Percentiles rank a stretch among this genome's conserved stretches.
These are phyloP conservation scores for Tokudaia tokunoshimensis DNA, from an alignment of 2,797 vertebrate species.

Conservation along the genomic window DNA sequence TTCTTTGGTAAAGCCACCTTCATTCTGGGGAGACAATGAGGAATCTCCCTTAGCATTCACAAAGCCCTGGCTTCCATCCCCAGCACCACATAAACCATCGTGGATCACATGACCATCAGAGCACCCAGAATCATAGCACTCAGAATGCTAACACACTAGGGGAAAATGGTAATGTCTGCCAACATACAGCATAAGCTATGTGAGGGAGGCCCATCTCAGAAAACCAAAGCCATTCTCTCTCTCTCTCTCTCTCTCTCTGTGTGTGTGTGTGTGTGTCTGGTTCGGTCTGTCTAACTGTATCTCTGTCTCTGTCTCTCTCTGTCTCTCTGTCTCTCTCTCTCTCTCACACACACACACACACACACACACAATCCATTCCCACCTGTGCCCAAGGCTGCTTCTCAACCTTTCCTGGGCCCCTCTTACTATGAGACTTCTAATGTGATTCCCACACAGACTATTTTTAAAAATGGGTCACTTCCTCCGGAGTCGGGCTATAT, in stretches of 20 bases:
- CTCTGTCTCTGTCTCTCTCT: no score
- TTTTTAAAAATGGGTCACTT: background rate
- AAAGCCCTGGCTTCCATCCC: background rate
- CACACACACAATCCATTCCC: background rate
- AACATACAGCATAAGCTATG: no score
- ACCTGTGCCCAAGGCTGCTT: background rate
- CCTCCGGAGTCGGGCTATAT: background rate
- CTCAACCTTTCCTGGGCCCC: no score
- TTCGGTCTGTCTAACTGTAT: no score
- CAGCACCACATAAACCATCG: background rate
- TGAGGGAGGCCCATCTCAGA: background rate
- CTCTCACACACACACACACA: background rate
- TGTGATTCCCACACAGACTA: background rate
- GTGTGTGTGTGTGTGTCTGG: no score
- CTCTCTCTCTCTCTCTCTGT: background rate
- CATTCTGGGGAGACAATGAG: constrained; percentile 25
- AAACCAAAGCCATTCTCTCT: background rate
- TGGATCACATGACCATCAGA: background rate
- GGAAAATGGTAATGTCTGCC: background rate
- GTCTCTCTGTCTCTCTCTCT: background rate
- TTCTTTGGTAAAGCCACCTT: constrained; percentile 26
- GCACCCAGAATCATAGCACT: background rate
- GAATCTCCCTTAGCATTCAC: background rate
- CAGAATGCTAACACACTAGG: background rate
- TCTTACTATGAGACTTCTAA: background rate